These are phyloP conservation scores for Uloborus plumipes DNA, from an alignment of 2,888 invertebrate species.

Conservation along the genomic window DNA sequence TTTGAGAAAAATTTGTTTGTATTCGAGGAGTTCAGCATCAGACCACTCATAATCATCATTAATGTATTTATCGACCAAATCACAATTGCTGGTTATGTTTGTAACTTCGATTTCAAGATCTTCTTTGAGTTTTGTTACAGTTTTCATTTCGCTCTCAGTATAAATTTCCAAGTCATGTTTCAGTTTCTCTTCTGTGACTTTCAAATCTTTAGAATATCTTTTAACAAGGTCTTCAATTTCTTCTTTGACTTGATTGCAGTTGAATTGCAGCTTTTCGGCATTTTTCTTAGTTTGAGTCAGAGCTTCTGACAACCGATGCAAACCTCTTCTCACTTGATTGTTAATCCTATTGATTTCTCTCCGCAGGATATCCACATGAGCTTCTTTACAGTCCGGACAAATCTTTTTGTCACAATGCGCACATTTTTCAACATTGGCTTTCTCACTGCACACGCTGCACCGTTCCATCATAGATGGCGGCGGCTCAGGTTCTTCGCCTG, in stretches of 20 bases:
- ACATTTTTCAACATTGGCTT: conserved; percentile 88
- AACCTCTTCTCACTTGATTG: conserved; percentile 76
- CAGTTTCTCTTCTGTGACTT: conserved; percentile 76
- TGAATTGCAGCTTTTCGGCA: conserved; percentile 87
- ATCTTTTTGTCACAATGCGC: conserved; percentile 98
- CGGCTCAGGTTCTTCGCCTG: conserved; percentile 68
- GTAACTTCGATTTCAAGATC: conserved; percentile 94
- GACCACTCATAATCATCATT: conserved; percentile 74
- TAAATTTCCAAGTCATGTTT: conserved; percentile 83
- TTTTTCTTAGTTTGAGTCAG: conserved; percentile 84
- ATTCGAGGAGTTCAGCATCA: conserved; percentile 77
- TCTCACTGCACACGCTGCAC: conserved; percentile 93
- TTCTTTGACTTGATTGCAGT: conserved; percentile 89
- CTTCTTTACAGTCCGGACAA: conserved; percentile 92
- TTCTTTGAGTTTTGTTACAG: conserved; percentile 88
- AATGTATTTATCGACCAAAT: conserved; percentile 94
- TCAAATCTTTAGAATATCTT: conserved; percentile 70
- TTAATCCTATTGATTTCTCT: conserved; percentile 87
- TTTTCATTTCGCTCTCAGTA: conserved; percentile 87
- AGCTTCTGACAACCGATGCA: conserved; percentile 90
- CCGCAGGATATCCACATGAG: conserved; percentile 94
- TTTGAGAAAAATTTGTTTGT: conserved; percentile 95
- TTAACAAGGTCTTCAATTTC: conserved; percentile 90
- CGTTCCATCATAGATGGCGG: conserved; percentile 72
- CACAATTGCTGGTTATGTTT: conserved; percentile 96